Evolutionary conservation across 2,888 invertebrate genomes (phyloP).

Genomic region (Tinea semifulvella): DNA sequence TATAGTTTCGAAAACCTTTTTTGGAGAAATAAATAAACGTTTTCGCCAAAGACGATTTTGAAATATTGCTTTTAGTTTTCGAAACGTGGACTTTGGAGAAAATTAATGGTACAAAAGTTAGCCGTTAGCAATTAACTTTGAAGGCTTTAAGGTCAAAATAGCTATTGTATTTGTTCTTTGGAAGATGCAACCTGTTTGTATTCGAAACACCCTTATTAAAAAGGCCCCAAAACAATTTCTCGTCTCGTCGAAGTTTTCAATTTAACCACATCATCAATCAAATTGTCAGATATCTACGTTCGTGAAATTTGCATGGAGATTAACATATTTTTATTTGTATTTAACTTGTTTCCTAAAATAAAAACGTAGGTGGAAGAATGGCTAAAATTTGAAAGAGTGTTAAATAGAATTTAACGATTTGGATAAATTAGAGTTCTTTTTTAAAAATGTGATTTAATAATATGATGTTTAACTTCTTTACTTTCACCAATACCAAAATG

Average conservation of each 20-base stretch:
- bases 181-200: slow-evolving; percentile 10
- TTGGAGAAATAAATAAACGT: slow-evolving; percentile 6
- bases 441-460: too few species aligned
- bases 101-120: slow-evolving; percentile 29
- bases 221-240: slow-evolving; percentile 10
- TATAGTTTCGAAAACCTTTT: not conserved
- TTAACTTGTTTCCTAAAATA: too few species aligned
- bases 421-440: too few species aligned
- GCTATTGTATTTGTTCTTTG: slow-evolving; percentile 26
- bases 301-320: slow-evolving; percentile 1
- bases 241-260: slow-evolving; percentile 11
- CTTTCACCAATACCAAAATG: too few species aligned
- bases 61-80: slow-evolving; percentile 1
- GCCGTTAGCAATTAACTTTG: slow-evolving; percentile 28
- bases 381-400: too few species aligned
- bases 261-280: slow-evolving; percentile 10
- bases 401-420: too few species aligned
- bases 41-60: not conserved
- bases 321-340: not conserved
- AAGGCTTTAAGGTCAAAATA: slow-evolving; percentile 30
- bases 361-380: too few species aligned
- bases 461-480: too few species aligned
- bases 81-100: slow-evolving; percentile 9
- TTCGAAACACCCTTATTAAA: not conserved
- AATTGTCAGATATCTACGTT: slow-evolving; percentile 5